Conservation (phyloP, 2,888 invertebrate species). For the Anorthoa munda region DNA sequence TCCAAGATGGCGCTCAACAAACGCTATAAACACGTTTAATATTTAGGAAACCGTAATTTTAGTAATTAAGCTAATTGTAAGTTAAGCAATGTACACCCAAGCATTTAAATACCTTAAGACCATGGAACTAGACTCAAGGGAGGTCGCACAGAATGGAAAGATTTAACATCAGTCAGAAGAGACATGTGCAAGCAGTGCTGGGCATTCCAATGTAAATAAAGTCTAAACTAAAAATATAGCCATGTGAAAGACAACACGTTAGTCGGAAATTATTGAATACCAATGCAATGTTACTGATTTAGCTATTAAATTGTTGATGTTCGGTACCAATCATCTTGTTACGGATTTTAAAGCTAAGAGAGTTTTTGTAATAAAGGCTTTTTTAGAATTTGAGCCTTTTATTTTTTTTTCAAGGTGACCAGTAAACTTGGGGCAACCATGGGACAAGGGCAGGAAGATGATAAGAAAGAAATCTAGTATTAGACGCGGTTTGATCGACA, state of each 20-base stretch:
- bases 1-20: constrained; percentile 78
- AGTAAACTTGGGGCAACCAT: too few species aligned
- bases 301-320: constrained; percentile 72
- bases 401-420: constrained; percentile 36
- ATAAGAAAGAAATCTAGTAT: too few species aligned
- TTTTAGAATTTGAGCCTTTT: constrained; percentile 70
- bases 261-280: constrained; percentile 69
- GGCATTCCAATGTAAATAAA: constrained; percentile 86
- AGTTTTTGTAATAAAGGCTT: constrained; percentile 85
- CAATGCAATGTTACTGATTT: constrained; percentile 70
- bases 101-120: constrained; percentile 83
- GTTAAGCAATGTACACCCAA: constrained; percentile 83
- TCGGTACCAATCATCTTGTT: constrained; percentile 77
- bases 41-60: constrained; percentile 88
- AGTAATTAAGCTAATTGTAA: constrained; percentile 83
- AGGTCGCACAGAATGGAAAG: constrained; percentile 52
- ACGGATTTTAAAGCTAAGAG: constrained; percentile 81
- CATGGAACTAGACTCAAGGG: constrained; percentile 51
- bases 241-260: constrained; percentile 82
- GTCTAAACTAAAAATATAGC: constrained; percentile 76
- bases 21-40: constrained; percentile 78
- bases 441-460: too few species aligned
- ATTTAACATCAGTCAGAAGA: constrained; percentile 53
- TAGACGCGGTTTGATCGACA: too few species aligned
- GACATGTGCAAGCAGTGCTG: constrained; percentile 76